A percentile compares a stretch with the other conserved stretches of the same genome.
These are phyloP conservation scores for Elysia crispata DNA, from an alignment of 2,888 invertebrate species.

Conservation along the genomic window DNA sequence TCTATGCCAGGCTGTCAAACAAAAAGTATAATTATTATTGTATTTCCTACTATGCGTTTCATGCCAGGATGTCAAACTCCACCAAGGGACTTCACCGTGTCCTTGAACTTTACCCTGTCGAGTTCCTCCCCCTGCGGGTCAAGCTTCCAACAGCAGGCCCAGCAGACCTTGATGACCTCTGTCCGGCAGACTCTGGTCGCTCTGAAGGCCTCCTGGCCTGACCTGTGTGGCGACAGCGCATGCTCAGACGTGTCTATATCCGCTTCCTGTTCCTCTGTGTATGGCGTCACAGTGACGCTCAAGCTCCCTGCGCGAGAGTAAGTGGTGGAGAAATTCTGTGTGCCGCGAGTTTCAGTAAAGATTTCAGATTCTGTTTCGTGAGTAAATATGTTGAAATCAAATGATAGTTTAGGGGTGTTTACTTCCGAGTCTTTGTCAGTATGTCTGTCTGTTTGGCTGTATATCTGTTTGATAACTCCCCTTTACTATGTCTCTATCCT, in stretches of 20 bases:
- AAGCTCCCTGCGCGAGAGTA: conserved; percentile 19
- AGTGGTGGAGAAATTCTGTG: neutral
- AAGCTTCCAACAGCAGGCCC: neutral
- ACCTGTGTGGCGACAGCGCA: conserved; percentile 36
- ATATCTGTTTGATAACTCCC: too few species aligned
- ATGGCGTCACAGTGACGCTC: conserved; percentile 1
- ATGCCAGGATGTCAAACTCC: conserved; percentile 40
- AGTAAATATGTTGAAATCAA: too few species aligned
- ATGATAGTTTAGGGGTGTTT: too few species aligned
- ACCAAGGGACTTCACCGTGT: conserved; percentile 32
- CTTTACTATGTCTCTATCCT: too few species aligned
- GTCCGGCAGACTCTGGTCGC: conserved; percentile 26
- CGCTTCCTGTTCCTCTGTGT: conserved; percentile 13
- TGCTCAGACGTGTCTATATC: conserved; percentile 30
- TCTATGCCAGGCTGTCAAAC: too few species aligned
- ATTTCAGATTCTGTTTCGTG: too few species aligned
- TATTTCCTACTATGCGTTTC: neutral
- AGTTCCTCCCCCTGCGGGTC: conserved; percentile 6
- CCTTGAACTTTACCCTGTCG: conserved; percentile 30
- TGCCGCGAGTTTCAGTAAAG: too few species aligned
- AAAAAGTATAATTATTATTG: too few species aligned
- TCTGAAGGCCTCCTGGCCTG: conserved; percentile 37
- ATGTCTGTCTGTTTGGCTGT: too few species aligned
- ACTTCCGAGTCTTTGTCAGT: too few species aligned
- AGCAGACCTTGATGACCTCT: neutral